phyloP scores from a whole-genome alignment of 1,140 invertebrate genomes.

The Drosophila ercepeae region DNA sequence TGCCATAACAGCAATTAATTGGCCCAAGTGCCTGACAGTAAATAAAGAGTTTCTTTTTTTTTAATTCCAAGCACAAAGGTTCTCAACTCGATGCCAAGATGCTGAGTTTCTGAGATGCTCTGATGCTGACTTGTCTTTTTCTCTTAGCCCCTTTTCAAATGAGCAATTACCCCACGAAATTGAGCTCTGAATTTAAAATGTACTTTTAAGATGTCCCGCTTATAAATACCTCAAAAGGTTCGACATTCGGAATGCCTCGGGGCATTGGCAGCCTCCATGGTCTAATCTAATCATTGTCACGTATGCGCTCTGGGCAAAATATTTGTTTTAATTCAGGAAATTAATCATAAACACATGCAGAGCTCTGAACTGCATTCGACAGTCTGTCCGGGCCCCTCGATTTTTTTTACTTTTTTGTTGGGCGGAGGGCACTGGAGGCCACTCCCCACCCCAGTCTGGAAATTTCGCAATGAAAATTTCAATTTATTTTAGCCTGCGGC shows the following conservation, averaged over 20 bases:
- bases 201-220: slow-evolving; percentile 15
- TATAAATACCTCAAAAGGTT: slow-evolving; percentile 15
- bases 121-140: slow-evolving; percentile 34
- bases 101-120: not conserved
- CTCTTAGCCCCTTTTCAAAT: slow-evolving; percentile 39
- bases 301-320: slow-evolving; percentile 46
- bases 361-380: slow-evolving; percentile 49
- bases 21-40: slow-evolving; percentile 66
- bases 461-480: slow-evolving; percentile 73
- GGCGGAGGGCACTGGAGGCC: no score
- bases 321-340: slow-evolving; percentile 73
- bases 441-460: not conserved
- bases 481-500: slow-evolving; percentile 75
- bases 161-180: slow-evolving; percentile 48
- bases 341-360: slow-evolving; percentile 74
- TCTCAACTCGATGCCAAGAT: slow-evolving; percentile 7
- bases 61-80: slow-evolving; percentile 40
- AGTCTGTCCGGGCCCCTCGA: slow-evolving; percentile 1
- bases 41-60: slow-evolving; percentile 62
- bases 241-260: slow-evolving; percentile 1
- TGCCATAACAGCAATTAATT: slow-evolving; percentile 58
- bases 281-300: slow-evolving; percentile 79
- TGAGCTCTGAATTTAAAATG: slow-evolving; percentile 50
- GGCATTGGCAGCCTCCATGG: slow-evolving; percentile 7
- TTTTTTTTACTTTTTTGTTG: slow-evolving; percentile 1